Evolutionary conservation across 2,113 vertebrate species (phyloP), one percentile per base, ranked within the genome.

Genomic region (Pelobates fuscus): DNA sequence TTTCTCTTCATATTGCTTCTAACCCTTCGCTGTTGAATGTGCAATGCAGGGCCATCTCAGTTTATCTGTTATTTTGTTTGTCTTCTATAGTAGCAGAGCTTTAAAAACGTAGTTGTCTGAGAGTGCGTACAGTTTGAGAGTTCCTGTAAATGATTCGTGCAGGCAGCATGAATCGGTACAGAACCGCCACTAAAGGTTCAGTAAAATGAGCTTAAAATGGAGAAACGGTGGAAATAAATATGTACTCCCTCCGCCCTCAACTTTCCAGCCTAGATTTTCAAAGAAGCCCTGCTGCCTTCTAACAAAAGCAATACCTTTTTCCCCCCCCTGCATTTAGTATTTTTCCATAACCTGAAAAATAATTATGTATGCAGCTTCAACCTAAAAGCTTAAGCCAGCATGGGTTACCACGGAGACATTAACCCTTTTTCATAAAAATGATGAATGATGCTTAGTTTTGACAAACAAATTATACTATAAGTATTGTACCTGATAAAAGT

Each of bases 331-430:
- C 41, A 44, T 60, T 17, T 49, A 37, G 12, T 55, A 21, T 46
- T 59, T 62, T 75, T 66, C 30, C 64, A 60, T 32, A 59, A n/a
- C 64, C 55, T 76, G 32, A 76, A 67, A 76, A 59, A 60, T 76
- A 67, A 67, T 76, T 75, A 67, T 49, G 20, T 8, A 29, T 64
- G 27, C 65, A 49, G 64, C 14, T 76, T 49, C 37, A 60, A 37
- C 41, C 57, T 68, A 77, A 77, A 77, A 61, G 64, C 73, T 52
- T 41, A 30, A 67, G 55, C n/a, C 64, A 77, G 23, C 30, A 11
- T 20, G 46, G 41, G 72, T 61, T 61, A 68, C 73, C 26, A 76
- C n/a, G 7, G 54, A 75, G 55, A 67, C 49, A 44, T 77, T 77
- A 77, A 77, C 73, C 27, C 64, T 37, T 37, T 10, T n/a, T n/a